Conservation (phyloP, 2,113 vertebrate genomes). For the Scytalopus superciliaris region DNA sequence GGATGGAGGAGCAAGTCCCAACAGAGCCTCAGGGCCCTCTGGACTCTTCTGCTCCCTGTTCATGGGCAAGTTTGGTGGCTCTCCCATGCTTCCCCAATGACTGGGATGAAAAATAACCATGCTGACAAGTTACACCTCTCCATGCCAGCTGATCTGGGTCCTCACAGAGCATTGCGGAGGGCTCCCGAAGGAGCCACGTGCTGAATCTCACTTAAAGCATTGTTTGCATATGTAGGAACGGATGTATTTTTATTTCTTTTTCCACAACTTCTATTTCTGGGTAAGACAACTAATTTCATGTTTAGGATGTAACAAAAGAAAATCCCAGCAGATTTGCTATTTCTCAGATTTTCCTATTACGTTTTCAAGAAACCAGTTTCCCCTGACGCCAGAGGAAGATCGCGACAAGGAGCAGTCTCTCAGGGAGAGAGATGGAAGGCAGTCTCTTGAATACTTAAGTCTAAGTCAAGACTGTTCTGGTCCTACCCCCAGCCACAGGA, state of each 20-base stretch:
- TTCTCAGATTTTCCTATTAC: slow-evolving; percentile 48
- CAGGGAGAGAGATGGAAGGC: background rate
- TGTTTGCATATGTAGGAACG: slow-evolving; percentile 10
- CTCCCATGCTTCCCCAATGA: background rate
- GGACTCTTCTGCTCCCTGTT: background rate
- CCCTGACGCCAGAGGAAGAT: background rate
- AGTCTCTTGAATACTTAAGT: background rate
- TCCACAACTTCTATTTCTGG: slow-evolving; percentile 57
- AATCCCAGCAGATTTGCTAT: slow-evolving; percentile 31
- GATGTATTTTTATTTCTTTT: slow-evolving; percentile 51
- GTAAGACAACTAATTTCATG: slow-evolving; percentile 24
- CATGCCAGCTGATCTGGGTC: background rate
- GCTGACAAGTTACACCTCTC: slow-evolving; percentile 6
- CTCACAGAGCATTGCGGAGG: background rate
- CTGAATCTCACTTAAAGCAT: slow-evolving; percentile 11
- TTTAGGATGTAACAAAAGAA: slow-evolving; percentile 59
- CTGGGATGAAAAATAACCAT: background rate
- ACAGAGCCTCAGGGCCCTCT: background rate
- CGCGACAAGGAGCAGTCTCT: background rate
- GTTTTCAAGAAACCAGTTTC: slow-evolving; percentile 12
- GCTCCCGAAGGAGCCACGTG: background rate
- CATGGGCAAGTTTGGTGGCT: background rate
- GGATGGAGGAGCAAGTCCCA: background rate
- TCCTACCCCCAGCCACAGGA: background rate
- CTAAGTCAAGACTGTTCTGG: background rate